Evolutionary conservation across 2,888 invertebrate genomes (phyloP).

Genomic region (Cylloceria caligata): DNA sequence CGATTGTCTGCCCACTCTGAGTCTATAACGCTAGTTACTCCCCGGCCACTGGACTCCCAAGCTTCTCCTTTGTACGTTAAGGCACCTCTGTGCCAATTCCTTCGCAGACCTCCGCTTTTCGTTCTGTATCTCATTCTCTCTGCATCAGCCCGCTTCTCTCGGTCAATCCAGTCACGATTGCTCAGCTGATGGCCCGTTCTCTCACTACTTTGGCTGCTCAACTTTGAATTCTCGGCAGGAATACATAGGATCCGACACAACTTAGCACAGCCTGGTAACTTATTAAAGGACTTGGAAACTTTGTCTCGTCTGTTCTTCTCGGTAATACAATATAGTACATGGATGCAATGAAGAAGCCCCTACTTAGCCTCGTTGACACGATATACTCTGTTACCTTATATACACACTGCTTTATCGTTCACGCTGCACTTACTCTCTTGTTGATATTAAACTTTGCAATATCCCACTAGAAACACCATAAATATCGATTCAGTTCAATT

Average conservation of each 20-base stretch:
- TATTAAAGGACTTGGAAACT: slow-evolving; percentile 62
- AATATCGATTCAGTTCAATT: slow-evolving; percentile 52
- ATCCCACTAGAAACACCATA: slow-evolving; percentile 9
- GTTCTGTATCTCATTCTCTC: neutral
- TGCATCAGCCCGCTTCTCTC: neutral
- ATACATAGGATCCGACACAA: slow-evolving; percentile 29
- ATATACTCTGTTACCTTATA: slow-evolving; percentile 41
- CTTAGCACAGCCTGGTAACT: slow-evolving; percentile 52
- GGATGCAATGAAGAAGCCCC: neutral
- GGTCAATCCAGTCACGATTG: slow-evolving; percentile 22
- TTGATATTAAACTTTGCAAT: slow-evolving; percentile 45
- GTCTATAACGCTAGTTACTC: slow-evolving; percentile 13
- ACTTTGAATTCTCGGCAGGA: slow-evolving; percentile 10
- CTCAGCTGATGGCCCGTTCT: neutral
- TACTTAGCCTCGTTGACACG: slow-evolving; percentile 49
- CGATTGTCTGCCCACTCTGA: slow-evolving; percentile 11
- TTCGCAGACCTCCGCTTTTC: neutral
- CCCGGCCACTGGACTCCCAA: neutral
- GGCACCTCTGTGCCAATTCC: slow-evolving; percentile 2
- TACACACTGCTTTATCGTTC: neutral
- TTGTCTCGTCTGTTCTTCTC: slow-evolving; percentile 34
- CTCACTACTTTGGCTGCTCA: neutral
- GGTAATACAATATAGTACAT: slow-evolving; percentile 27
- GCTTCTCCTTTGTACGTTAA: neutral
- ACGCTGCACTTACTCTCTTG: slow-evolving; percentile 20